Evolutionary conservation across 2,113 vertebrate species (phyloP).

Genomic region (Menura novaehollandiae): DNA sequence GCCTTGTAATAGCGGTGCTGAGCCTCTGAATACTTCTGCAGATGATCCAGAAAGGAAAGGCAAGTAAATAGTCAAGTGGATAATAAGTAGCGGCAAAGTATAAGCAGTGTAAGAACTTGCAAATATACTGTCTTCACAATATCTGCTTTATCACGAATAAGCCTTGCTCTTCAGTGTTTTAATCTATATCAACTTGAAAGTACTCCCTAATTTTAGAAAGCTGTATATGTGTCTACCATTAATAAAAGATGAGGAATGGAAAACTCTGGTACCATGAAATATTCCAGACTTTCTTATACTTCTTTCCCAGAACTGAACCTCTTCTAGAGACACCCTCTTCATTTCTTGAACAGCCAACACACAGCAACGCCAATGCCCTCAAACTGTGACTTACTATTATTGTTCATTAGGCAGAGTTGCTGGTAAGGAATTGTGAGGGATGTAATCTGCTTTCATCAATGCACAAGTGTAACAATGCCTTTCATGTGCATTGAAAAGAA

Average conservation of each 20-base stretch:
- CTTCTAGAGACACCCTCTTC: neutral
- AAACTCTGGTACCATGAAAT: neutral
- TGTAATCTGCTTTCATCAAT: conserved; percentile 17
- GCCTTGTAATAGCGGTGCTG: neutral
- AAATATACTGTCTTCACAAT: neutral
- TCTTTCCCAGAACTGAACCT: neutral
- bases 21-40: neutral
- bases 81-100: neutral
- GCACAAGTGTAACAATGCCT: neutral
- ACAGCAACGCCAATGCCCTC: neutral
- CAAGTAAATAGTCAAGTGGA: neutral
- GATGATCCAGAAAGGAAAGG: neutral
- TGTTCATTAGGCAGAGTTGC: neutral
- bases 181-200: neutral
- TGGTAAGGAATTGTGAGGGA: neutral
- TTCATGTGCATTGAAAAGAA: neutral
- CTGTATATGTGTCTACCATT: neutral
- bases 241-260: neutral
- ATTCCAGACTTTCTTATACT: neutral
- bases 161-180: neutral
- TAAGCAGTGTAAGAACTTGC: neutral
- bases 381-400: neutral
- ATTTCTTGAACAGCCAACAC: neutral
- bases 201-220: neutral
- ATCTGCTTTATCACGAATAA: neutral